Evolutionary conservation across 1,140 invertebrate genomes (phyloP).

Genomic region (Microplitis demolitor): DNA sequence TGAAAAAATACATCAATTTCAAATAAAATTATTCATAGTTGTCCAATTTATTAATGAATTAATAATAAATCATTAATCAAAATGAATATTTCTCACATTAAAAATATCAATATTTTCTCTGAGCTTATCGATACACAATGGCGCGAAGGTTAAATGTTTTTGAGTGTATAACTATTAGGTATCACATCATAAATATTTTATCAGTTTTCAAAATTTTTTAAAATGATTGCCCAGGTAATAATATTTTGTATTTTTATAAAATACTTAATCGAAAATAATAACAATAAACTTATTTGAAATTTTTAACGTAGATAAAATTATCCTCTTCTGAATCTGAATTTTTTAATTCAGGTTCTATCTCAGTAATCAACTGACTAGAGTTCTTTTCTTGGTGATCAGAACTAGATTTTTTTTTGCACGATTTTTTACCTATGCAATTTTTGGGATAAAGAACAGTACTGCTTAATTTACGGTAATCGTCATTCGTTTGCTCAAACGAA

Average conservation of each 20-base stretch:
- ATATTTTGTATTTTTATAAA: background rate
- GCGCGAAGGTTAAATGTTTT: background rate
- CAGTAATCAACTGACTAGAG: background rate
- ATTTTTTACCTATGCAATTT: background rate
- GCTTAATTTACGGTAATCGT: conserved; percentile 6
- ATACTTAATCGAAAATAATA: background rate
- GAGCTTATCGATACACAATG: background rate
- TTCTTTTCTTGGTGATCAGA: background rate
- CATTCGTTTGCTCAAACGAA: conserved; percentile 15
- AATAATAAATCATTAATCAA: background rate
- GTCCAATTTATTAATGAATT: background rate
- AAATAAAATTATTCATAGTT: background rate
- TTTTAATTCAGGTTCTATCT: background rate
- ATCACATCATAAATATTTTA: background rate
- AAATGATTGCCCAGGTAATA: background rate
- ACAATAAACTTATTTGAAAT: background rate
- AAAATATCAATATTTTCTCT: background rate
- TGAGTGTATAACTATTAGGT: background rate
- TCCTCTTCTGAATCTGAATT: background rate
- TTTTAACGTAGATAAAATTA: background rate
- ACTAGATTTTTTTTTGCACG: background rate
- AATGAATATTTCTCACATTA: background rate
- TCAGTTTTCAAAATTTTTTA: background rate
- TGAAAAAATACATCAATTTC: background rate
- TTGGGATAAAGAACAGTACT: conserved; percentile 5